Percentiles rank a stretch among this genome's conserved stretches.
Evolutionary conservation across 2,888 invertebrate genomes (phyloP).

Genomic region (Eutolmus rufibarbis): DNA sequence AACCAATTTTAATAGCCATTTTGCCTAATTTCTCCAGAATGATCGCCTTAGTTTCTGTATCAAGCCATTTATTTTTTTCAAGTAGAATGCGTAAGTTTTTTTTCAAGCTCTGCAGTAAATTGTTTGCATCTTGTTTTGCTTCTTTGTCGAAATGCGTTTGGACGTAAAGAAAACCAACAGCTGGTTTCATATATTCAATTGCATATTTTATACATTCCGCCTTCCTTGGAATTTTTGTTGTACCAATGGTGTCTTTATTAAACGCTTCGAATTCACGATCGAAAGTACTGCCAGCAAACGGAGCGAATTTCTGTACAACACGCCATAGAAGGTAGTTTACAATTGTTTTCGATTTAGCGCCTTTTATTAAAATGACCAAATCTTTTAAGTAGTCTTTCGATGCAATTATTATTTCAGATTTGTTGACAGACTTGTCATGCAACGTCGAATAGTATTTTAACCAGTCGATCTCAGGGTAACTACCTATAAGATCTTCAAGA

Average conservation of each 20-base stretch:
- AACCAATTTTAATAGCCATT: background rate
- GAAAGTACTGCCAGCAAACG: background rate
- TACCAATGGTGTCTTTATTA: background rate
- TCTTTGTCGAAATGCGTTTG: background rate
- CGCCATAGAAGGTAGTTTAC: background rate
- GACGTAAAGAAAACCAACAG: background rate
- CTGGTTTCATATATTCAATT: background rate
- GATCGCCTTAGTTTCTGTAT: background rate
- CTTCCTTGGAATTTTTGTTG: background rate
- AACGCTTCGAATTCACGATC: background rate
- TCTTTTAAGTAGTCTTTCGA: background rate
- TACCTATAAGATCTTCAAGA: background rate
- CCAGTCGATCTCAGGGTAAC: background rate
- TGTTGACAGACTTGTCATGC: background rate
- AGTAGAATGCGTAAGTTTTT: background rate
- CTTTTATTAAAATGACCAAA: background rate
- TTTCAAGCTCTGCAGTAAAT: background rate
- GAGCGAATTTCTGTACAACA: background rate
- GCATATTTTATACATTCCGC: background rate
- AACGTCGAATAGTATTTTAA: background rate
- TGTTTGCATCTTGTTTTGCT: background rate
- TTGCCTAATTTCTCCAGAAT: background rate
- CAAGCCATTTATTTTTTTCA: background rate
- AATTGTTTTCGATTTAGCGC: background rate
- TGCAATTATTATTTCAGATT: background rate